These are phyloP conservation scores for Bugula neritina DNA, from an alignment of 2,888 invertebrate genomes.

Conservation along the genomic window DNA sequence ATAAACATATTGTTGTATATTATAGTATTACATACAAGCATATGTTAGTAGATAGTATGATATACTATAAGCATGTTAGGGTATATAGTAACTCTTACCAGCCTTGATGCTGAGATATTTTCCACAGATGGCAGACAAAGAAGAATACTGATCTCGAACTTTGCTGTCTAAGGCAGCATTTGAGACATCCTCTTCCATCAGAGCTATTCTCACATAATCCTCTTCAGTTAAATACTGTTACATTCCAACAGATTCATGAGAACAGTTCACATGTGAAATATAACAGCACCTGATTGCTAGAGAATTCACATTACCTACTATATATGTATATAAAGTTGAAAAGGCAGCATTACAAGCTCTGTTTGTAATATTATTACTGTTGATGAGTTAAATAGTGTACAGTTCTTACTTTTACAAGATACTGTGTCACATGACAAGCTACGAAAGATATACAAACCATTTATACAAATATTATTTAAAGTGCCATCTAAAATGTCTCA, in stretches of 20 bases:
- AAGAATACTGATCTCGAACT: not conserved
- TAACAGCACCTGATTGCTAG: not conserved
- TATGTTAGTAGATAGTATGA: too few species aligned
- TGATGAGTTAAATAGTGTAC: too few species aligned
- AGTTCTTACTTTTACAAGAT: too few species aligned
- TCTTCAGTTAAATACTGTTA: slow-evolving; percentile 2
- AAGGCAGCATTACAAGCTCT: not conserved
- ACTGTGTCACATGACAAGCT: too few species aligned
- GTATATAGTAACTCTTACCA: not conserved
- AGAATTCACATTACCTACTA: not conserved
- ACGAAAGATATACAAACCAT: too few species aligned
- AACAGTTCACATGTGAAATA: not conserved
- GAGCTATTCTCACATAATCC: slow-evolving; percentile 3
- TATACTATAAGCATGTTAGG: too few species aligned
- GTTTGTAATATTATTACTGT: too few species aligned
- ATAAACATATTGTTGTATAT: too few species aligned
- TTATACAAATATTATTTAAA: too few species aligned
- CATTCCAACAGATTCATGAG: not conserved
- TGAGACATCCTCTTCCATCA: not conserved
- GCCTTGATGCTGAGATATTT: not conserved
- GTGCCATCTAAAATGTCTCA: too few species aligned
- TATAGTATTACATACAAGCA: too few species aligned
- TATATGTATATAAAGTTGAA: not conserved
- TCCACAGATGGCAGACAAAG: not conserved
- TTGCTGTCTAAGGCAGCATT: not conserved